phyloP scores from a whole-genome alignment of 2,113 vertebrate species.

The Gopherus evgoodei region DNA sequence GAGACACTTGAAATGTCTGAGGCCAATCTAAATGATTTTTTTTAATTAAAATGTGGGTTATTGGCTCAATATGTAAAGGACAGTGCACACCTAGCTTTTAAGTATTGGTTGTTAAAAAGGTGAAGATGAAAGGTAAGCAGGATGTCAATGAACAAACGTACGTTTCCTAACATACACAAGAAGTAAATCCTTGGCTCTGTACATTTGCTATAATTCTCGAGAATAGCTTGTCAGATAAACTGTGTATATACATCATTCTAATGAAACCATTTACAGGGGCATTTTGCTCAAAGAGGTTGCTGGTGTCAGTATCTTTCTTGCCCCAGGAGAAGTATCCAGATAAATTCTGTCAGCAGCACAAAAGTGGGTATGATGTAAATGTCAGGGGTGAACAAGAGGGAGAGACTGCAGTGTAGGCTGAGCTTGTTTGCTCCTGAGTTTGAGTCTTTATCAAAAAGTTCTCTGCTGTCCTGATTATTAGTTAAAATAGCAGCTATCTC shows the following conservation, averaged over 20 bases:
- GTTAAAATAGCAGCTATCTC: not conserved
- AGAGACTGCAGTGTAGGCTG: fast-evolving
- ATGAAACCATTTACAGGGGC: not conserved
- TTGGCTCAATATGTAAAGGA: not conserved
- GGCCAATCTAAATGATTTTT: not conserved
- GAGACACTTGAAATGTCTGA: not conserved
- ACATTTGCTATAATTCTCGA: not conserved
- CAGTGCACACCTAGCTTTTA: not conserved
- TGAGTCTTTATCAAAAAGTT: not conserved
- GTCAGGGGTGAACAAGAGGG: not conserved
- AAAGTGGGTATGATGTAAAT: not conserved
- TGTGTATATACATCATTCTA: not conserved
- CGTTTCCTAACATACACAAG: not conserved
- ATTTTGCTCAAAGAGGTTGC: not conserved
- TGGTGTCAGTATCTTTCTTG: not conserved
- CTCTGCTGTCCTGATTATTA: not conserved
- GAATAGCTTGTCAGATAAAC: not conserved
- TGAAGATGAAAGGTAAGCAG: not conserved
- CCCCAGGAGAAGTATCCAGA: not conserved
- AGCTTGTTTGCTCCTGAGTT: not conserved
- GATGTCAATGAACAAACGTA: not conserved
- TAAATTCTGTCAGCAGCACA: not conserved
- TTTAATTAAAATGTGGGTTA: not conserved
- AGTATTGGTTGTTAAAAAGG: not conserved
- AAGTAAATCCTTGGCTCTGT: not conserved